Evolutionary conservation across 2,797 vertebrate species (phyloP), one percentile per base, ranked within the genome.

Genomic region (Manis pentadactyla): DNA sequence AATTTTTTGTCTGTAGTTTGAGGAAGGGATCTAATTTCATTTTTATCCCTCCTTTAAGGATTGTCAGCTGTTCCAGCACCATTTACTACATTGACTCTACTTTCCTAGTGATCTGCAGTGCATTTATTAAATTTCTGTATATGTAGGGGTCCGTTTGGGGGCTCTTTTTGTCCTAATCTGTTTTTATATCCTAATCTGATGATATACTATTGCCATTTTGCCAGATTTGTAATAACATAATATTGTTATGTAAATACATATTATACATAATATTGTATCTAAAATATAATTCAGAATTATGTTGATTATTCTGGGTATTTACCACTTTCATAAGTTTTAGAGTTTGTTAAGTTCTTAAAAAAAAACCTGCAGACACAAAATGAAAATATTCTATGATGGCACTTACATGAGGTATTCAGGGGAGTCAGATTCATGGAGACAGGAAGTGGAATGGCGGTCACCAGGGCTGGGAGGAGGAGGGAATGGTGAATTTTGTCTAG

Each of bases 241-340:
- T 74, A 42, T 74, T 69, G 42, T 68, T 82, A 49, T 55, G 18
- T 71, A 34, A 34, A 63, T 51, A 42, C 29, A 11, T 29, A 59
- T 31, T 51, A 63, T 9, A 79, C 77, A 79, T 59, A 15, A 37
- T 27, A 66, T 55, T 86, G 63, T 75, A 68, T 82, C 18, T 39
- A 18, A 95, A 89, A 89, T 95, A 53, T 37, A 86, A 77, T 59
- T 92, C 57, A 83, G n/a, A 77, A 31, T 61, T 39, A 7, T 85
- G 11, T n/a, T 61, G 42, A 53, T 53, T 87, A 9, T 79, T 68
- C 79, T 85, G 63, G 13, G 46, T 66, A n/a, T 53, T 90, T 88
- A 64, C 12, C 12, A 61, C 7, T 78, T 90, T 27, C 13, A 42
- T 53, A 77, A 75, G 12, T 73, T 85, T 91, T 82, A 18, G 29